These are phyloP conservation scores for Willisornis vidua DNA, from an alignment of 2,113 vertebrate genomes.

Conservation along the genomic window DNA sequence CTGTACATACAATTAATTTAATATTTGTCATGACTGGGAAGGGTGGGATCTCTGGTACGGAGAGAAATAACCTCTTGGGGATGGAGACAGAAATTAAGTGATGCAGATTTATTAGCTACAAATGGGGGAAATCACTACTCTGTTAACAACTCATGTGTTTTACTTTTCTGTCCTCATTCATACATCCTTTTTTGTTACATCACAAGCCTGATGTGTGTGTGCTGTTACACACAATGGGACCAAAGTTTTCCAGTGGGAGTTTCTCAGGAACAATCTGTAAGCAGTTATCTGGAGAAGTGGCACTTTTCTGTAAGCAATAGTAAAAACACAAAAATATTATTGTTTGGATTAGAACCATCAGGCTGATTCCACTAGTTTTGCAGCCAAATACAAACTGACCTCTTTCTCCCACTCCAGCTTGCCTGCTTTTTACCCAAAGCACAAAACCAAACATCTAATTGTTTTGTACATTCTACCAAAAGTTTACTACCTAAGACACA, in stretches of 20 bases:
- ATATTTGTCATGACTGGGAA: background rate
- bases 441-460: background rate
- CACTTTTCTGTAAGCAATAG: background rate
- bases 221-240: background rate
- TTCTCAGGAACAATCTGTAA: background rate
- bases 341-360: accelerated
- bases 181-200: background rate
- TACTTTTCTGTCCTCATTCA: background rate
- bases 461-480: background rate
- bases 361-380: background rate
- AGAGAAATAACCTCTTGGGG: background rate
- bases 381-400: background rate
- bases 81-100: background rate
- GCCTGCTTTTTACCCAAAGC: background rate
- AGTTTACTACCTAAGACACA: background rate
- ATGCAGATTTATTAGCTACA: background rate
- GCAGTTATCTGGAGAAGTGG: background rate
- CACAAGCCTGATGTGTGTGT: background rate
- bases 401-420: background rate
- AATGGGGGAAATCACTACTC: background rate
- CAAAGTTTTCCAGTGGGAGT: background rate
- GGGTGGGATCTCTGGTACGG: background rate
- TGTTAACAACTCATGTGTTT: background rate
- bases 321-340: background rate
- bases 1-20: background rate